These are phyloP conservation scores for Agrenia bidenticulata DNA, from an alignment of 2,888 invertebrate species.

Conservation along the genomic window DNA sequence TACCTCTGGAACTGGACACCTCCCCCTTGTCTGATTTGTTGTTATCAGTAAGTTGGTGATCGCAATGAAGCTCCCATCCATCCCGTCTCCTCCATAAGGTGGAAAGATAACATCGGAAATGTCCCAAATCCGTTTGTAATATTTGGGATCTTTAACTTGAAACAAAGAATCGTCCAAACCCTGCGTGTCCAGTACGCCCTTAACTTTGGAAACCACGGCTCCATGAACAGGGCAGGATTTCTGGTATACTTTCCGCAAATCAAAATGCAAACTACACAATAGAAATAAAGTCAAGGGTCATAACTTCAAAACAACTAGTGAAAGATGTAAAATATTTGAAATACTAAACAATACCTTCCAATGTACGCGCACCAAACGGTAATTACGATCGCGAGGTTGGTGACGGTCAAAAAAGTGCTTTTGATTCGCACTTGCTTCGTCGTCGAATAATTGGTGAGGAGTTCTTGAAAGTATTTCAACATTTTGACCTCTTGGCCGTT, in stretches of 20 bases:
- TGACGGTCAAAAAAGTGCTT: too few relatives aligned
- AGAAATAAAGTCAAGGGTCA: too few relatives aligned
- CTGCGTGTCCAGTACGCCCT: constrained; percentile 58
- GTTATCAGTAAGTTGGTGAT: constrained; percentile 60
- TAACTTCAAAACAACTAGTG: too few relatives aligned
- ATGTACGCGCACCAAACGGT: too few relatives aligned
- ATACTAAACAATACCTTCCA: too few relatives aligned
- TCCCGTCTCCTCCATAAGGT: constrained; percentile 58
- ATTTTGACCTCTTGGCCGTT: too few relatives aligned
- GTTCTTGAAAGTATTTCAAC: too few relatives aligned
- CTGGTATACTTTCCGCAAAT: constrained; percentile 40
- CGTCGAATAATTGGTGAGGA: too few relatives aligned
- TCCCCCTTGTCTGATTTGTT: constrained; percentile 56
- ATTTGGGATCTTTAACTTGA: constrained; percentile 28
- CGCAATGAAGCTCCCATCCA: constrained; percentile 56
- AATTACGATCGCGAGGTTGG: too few relatives aligned
- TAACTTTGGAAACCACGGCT: constrained; percentile 58
- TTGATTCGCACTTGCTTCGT: too few relatives aligned
- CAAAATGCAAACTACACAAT: constrained; percentile 37
- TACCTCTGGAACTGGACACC: constrained; percentile 55
- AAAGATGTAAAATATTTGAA: too few relatives aligned
- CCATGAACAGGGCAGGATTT: constrained; percentile 38
- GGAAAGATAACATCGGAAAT: constrained; percentile 60
- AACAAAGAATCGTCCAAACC: constrained; percentile 41
- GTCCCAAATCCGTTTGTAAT: constrained; percentile 57